phyloP scores from a whole-genome alignment of 2,888 invertebrate genomes.

The Drosophila diplacantha region DNA sequence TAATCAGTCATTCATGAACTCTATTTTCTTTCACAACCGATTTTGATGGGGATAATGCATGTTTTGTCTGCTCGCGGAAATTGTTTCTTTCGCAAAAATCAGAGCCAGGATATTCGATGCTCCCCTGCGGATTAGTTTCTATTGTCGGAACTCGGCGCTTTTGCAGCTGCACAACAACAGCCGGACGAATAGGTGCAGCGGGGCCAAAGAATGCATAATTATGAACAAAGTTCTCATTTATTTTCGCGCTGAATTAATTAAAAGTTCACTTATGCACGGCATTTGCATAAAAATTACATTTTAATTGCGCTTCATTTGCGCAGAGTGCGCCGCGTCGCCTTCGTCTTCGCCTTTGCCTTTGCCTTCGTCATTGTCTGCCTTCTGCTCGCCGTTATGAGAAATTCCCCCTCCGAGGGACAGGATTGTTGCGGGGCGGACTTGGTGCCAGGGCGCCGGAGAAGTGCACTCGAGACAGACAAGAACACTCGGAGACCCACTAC shows the following conservation, averaged over 20 bases:
- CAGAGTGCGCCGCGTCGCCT: constrained; percentile 33
- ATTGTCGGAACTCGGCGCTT: constrained; percentile 9
- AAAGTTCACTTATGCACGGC: constrained; percentile 73
- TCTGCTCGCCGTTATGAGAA: constrained; percentile 52
- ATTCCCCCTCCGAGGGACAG: constrained; percentile 26
- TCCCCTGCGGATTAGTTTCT: constrained; percentile 26
- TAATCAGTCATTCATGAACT: constrained; percentile 13
- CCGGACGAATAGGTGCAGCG: constrained; percentile 18
- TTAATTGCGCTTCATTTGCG: constrained; percentile 74
- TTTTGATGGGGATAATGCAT: constrained; percentile 1
- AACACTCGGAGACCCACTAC: constrained; percentile 57
- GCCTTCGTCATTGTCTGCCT: constrained; percentile 18
- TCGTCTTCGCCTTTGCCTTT: neutral
- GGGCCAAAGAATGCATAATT: constrained; percentile 57
- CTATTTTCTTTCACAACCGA: neutral
- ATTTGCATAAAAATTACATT: constrained; percentile 73
- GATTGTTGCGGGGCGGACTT: neutral
- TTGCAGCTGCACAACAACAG: constrained; percentile 7
- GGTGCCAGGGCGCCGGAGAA: constrained; percentile 23
- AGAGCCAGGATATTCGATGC: constrained; percentile 1
- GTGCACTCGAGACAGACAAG: constrained; percentile 64
- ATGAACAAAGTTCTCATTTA: constrained; percentile 64
- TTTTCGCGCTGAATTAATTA: constrained; percentile 70
- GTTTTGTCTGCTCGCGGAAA: constrained; percentile 12
- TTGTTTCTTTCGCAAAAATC: constrained; percentile 1